These are phyloP conservation scores for Nycticebus coucang DNA, from an alignment of 2,113 vertebrate genomes.

Conservation along the genomic window DNA sequence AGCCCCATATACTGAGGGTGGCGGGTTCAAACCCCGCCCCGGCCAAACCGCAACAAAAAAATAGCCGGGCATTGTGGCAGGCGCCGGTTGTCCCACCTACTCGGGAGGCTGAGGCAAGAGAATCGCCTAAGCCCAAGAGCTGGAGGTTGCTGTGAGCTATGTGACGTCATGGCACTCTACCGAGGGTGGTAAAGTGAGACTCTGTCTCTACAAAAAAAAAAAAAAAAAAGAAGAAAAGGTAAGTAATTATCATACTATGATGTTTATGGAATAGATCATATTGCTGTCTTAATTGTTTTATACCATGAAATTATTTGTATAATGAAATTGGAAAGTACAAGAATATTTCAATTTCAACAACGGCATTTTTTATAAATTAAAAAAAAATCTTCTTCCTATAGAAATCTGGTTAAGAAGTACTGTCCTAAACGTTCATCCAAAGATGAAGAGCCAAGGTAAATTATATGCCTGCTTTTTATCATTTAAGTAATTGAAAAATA, in stretches of 20 bases:
- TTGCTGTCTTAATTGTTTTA: slow-evolving; percentile 38
- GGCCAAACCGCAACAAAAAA: too few relatives aligned
- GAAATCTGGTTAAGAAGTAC: slow-evolving; percentile 98
- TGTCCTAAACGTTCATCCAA: slow-evolving; percentile 96
- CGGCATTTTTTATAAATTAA: slow-evolving; percentile 2
- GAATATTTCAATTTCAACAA: slow-evolving; percentile 41
- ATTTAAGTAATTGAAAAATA: neutral
- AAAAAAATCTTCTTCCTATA: slow-evolving; percentile 79
- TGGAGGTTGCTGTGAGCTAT: too few relatives aligned
- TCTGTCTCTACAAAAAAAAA: too few relatives aligned
- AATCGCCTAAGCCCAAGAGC: too few relatives aligned
- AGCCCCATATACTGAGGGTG: too few relatives aligned
- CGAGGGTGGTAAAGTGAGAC: too few relatives aligned
- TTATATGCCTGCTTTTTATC: slow-evolving; percentile 44
- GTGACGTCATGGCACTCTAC: too few relatives aligned
- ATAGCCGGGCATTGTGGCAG: too few relatives aligned
- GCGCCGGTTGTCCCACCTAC: too few relatives aligned
- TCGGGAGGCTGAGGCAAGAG: too few relatives aligned
- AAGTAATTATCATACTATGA: slow-evolving; percentile 8
- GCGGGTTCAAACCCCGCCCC: too few relatives aligned
- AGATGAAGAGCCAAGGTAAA: slow-evolving; percentile 98
- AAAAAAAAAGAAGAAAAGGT: slow-evolving; percentile 1
- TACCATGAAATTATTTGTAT: slow-evolving; percentile 24
- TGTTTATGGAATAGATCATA: slow-evolving; percentile 14
- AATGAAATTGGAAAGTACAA: slow-evolving; percentile 46